Conservation (phyloP, 37 sponge, comb jelly and placozoan species). For the Spongilla lacustris region DNA sequence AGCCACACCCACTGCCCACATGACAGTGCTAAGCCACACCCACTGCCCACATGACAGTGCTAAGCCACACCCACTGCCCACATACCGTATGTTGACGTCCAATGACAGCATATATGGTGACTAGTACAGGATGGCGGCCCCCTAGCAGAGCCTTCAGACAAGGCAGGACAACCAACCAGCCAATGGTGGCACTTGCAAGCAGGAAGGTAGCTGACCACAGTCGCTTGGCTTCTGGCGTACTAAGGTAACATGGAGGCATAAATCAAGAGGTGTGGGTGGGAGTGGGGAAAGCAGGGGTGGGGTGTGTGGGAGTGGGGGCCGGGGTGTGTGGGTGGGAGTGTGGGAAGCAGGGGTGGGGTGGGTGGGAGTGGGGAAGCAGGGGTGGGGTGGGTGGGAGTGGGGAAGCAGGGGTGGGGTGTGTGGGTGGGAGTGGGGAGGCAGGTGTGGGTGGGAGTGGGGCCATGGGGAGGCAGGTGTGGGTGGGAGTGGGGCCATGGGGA, state of each 20-base stretch:
- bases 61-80: no score
- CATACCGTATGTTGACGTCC: constrained; percentile 38
- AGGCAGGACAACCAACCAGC: constrained; percentile 37
- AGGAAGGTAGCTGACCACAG: constrained; percentile 71
- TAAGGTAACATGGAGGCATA: constrained; percentile 17
- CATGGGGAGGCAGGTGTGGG: no score
- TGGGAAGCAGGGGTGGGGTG: not conserved
- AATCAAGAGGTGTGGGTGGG: not conserved
- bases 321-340: constrained; percentile 11
- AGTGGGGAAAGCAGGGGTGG: not conserved
- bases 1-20: no score
- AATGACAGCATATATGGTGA: constrained; percentile 14
- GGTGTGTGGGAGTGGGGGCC: not conserved
- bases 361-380: not conserved
- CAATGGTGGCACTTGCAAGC: constrained; percentile 34
- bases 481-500: no score
- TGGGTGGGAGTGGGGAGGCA: no score
- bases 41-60: no score
- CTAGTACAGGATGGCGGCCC: constrained; percentile 38
- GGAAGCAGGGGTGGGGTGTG: no score
- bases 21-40: no score
- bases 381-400: not conserved
- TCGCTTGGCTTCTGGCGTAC: constrained; percentile 8
- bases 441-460: no score
- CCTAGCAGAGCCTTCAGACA: constrained; percentile 36